phyloP scores from a whole-genome alignment of 1,140 invertebrate genomes.

The Heliconius hewitsoni region DNA sequence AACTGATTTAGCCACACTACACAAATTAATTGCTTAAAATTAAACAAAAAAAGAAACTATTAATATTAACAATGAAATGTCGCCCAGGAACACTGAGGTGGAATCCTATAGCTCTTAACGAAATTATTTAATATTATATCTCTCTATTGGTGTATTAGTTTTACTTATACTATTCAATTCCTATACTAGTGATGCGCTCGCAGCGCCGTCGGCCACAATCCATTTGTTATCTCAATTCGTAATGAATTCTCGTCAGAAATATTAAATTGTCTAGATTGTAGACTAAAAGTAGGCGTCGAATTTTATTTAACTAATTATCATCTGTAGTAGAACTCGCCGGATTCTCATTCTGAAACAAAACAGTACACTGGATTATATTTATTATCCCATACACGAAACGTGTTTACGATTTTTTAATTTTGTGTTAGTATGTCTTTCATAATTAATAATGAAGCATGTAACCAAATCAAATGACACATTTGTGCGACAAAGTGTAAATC shows the following conservation, averaged over 20 bases:
- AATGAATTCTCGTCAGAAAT: slow-evolving; percentile 32
- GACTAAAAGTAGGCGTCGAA: slow-evolving; percentile 24
- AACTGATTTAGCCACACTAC: slow-evolving; percentile 57
- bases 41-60: slow-evolving; percentile 51
- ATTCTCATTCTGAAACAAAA: slow-evolving; percentile 29
- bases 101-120: slow-evolving; percentile 68
- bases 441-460: background rate
- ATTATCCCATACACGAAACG: background rate
- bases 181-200: slow-evolving; percentile 67
- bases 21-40: slow-evolving; percentile 37
- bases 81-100: slow-evolving; percentile 64
- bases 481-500: slow-evolving; percentile 8
- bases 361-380: background rate
- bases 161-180: slow-evolving; percentile 79
- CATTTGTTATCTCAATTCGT: slow-evolving; percentile 25
- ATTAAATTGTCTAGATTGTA: slow-evolving; percentile 24
- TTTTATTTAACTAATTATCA: slow-evolving; percentile 19
- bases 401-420: background rate
- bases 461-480: background rate
- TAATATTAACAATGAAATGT: slow-evolving; percentile 66
- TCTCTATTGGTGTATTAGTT: slow-evolving; percentile 74
- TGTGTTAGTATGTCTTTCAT: background rate
- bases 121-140: slow-evolving; percentile 64
- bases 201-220: slow-evolving; percentile 30
- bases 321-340: slow-evolving; percentile 9